Evolutionary conservation across 2,797 vertebrate species (phyloP), one percentile per base, ranked within the genome.

Genomic region (Xiphophorus birchmanni): DNA sequence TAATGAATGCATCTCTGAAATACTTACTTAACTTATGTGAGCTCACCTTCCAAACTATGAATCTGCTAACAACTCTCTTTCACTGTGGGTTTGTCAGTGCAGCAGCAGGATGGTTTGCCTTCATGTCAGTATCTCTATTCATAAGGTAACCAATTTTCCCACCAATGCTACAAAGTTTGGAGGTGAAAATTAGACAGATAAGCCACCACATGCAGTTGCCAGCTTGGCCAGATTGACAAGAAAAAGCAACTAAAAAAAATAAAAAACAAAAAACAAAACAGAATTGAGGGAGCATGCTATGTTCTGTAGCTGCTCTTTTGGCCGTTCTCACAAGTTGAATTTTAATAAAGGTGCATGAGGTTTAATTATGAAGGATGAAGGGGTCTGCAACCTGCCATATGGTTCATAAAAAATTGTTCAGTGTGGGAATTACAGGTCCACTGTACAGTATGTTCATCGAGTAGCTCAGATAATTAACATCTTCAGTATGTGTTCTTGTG

Each of bases 301-400:
- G 94, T 93, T 82, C 82, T 86, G 44, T 90, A 82, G 76, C 86
- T 82, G 88, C 87, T 86, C 80, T 87, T 52, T 47, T 67, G 84
- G 85, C 82, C n/a, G 40, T 15, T 60, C 50, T 83, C 11, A 40
- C 77, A 47, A 72, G 77, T 77, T 76, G 88, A 91, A 93, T 94
- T 75, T 87, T 88, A 93, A 93, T 92, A 86, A 92, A 82, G 77
- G 71, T 48, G 47, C 79, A 89, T 58, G 86, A 88, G 82, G 77
- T 83, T 93, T 86, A 91, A 93, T 94, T 88, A 90, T 77, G 35
- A 75, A 60, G 75, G 76, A 77, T 54, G 48, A 82, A 81, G 79
- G 71, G 71, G 40, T 69, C 48, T 47, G 73, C 72, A 78, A 75
- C 26, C 74, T 76, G 81, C 77, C 79, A 71, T 82, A 77, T 82